Conservation (phyloP, 2,113 vertebrate genomes). For the Vulpes ferrilata region DNA sequence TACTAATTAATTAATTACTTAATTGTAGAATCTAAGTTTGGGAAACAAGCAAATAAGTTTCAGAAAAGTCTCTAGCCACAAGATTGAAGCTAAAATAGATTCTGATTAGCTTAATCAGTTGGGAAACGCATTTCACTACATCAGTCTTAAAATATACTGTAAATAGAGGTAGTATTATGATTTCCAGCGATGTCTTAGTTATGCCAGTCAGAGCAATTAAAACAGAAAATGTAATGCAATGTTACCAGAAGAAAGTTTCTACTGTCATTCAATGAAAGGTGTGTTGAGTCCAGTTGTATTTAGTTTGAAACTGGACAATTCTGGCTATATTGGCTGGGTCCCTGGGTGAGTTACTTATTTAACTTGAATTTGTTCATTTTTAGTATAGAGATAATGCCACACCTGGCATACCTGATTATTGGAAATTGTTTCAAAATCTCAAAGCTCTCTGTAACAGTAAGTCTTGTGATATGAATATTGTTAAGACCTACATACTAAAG, state of each 20-base stretch:
- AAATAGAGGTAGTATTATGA: not conserved
- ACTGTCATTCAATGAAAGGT: not conserved
- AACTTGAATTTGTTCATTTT: not conserved
- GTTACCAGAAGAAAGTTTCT: not conserved
- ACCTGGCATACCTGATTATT: not conserved
- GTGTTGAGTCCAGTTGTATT: not conserved
- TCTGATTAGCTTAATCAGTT: constrained; percentile 10
- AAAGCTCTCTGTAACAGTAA: not conserved
- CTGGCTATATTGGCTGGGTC: not conserved
- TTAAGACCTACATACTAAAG: not conserved
- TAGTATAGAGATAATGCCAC: not conserved
- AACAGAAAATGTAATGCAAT: not conserved
- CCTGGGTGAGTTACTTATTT: not conserved
- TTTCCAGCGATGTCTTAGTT: not conserved
- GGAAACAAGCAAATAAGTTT: not conserved
- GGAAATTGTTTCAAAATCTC: not conserved
- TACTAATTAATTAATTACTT: not conserved
- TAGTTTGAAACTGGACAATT: not conserved
- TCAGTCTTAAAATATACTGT: not conserved
- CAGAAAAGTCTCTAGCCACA: not conserved
- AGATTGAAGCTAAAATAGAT: constrained; percentile 32
- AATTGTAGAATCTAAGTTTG: not conserved
- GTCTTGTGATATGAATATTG: not conserved
- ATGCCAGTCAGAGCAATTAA: not conserved
- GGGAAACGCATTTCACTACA: not conserved